These are phyloP conservation scores for Scomber japonicus DNA, from an alignment of 2,113 vertebrate species.

Conservation along the genomic window DNA sequence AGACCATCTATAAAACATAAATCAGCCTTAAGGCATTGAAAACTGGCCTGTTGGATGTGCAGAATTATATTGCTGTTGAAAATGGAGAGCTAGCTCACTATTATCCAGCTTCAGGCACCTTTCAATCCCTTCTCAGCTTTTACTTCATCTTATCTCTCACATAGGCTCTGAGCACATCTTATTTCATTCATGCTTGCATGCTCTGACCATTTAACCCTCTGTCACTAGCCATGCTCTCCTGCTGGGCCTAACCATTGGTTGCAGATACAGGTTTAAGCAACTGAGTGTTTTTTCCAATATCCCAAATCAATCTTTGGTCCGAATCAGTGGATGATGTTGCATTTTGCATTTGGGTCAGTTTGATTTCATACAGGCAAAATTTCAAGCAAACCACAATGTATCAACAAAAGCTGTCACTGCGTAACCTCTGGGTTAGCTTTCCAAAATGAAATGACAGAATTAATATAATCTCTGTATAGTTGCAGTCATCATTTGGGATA, in stretches of 20 bases:
- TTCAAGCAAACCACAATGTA: no score
- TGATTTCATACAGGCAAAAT: no score
- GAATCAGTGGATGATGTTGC: no score
- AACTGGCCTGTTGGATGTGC: constrained; percentile 15
- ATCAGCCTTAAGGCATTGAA: constrained; percentile 21
- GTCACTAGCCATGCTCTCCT: neutral
- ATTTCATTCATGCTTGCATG: constrained; percentile 1
- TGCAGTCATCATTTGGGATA: no score
- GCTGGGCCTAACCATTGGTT: constrained; percentile 15
- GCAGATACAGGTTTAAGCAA: constrained; percentile 18
- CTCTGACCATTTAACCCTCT: constrained; percentile 7
- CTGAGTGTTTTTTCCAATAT: constrained; percentile 29
- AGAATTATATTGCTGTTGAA: constrained; percentile 33
- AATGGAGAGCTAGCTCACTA: constrained; percentile 1
- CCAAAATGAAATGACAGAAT: no score
- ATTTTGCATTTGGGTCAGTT: no score
- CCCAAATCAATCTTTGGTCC: constrained; percentile 20
- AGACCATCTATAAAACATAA: neutral
- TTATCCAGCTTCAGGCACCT: constrained; percentile 25
- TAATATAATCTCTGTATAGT: no score
- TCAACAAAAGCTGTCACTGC: no score
- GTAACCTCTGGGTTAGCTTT: no score
- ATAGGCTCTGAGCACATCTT: neutral
- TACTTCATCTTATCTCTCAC: constrained; percentile 20
- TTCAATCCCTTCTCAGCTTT: constrained; percentile 11